Conservation (phyloP, 2,888 invertebrate species). For the Pseudolycoriella hygida region DNA sequence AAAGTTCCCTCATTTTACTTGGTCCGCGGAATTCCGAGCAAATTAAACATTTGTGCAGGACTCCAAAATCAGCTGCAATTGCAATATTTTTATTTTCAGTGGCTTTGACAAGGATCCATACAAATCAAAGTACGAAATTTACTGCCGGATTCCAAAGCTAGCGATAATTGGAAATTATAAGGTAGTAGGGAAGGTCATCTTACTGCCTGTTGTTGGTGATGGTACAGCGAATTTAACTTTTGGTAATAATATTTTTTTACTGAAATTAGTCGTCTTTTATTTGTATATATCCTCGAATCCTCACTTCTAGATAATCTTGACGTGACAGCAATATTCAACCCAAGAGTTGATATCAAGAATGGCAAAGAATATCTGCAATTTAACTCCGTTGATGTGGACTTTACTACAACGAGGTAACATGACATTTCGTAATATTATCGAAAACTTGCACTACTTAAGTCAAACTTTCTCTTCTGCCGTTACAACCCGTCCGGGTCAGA, state of each 20-base stretch:
- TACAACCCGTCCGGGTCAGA: no score
- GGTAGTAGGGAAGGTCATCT: constrained; percentile 10
- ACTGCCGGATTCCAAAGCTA: constrained; percentile 15
- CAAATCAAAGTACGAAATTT: constrained; percentile 24
- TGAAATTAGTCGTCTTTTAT: no score
- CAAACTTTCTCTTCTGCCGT: no score
- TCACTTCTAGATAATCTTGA: constrained; percentile 2
- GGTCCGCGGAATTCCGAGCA: no score
- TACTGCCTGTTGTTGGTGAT: constrained; percentile 8
- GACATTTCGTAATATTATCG: no score
- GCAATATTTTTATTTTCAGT: constrained; percentile 11
- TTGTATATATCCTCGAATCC: no score
- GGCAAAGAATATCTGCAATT: constrained; percentile 6
- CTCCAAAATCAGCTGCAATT: not conserved
- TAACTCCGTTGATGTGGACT: constrained; percentile 1
- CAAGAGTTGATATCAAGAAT: constrained; percentile 1
- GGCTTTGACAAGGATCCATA: constrained; percentile 22
- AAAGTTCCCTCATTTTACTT: no score
- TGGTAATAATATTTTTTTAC: no score
- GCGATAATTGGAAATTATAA: constrained; percentile 18
- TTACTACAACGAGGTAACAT: constrained; percentile 3
- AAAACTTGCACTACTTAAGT: no score
- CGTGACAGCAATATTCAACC: constrained; percentile 4
- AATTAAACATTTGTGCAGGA: no score
- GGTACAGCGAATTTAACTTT: constrained; percentile 8